Evolutionary conservation across 2,797 vertebrate species (phyloP), one percentile per base, ranked within the genome.

Genomic region (Pristis pectinata): DNA sequence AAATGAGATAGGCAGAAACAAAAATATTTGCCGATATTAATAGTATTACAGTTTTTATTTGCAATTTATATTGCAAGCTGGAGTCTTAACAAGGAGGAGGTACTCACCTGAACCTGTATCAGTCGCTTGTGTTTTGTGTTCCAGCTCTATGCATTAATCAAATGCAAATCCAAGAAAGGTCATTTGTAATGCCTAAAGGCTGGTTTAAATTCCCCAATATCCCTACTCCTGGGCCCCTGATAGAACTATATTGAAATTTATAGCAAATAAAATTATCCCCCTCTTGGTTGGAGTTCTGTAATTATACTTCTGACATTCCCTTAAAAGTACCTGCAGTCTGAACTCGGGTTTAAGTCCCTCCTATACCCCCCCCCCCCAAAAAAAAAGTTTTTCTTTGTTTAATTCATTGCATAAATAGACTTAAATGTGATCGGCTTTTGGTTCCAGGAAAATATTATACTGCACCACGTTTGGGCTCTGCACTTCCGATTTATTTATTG

Each of bases 81-180:
- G 22, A 74, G 30, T 34, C 44, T 76, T 19, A 53, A 94, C 72
- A 53, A 74, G 72, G 30, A 53, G 72, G 19, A 34, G 70, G 41
- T n/a, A 72, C 44, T 74, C 67, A 94, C 92, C 92, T 94, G 92
- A 94, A 76, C 92, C 44, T 72, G 41, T 27, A 17, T 44, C 92
- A 53, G 72, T 76, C 67, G 92, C 92, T 94, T 76, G 44, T 76
- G 92, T 94, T 76, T 94, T 74, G 44, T 94, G 92, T 94, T 74
- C 27, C 92, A 74, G 70, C 92, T 76, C 92, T 53, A 76, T 74
- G 92, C 92, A 94, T 94, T 94, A 94, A 94, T 94, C 92, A 94
- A 94, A 94, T 94, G 92, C 92, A 94, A 94, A 94, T 94, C 92
- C 92, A 53, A 56, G 44, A 94, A 56, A 94, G 92, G 92, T 94